phyloP scores from a whole-genome alignment of 1,140 invertebrate genomes.

The Probaryconus sp. region DNA sequence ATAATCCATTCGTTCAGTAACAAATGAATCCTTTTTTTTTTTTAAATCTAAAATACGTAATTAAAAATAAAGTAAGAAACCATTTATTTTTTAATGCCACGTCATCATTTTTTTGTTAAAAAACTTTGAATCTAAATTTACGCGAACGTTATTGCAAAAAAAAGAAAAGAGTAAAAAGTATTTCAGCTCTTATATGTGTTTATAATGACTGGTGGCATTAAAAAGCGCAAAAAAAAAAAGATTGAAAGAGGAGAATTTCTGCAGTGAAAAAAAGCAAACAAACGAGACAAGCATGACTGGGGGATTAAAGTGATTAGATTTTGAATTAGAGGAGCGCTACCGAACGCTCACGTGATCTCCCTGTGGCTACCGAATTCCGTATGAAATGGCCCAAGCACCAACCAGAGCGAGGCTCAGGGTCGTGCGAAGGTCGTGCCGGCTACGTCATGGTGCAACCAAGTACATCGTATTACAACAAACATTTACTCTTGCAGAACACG shows the following conservation, averaged over 20 bases:
- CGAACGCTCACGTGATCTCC: slow-evolving; percentile 69
- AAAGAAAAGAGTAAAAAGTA: too few relatives aligned
- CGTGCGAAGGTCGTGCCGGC: slow-evolving; percentile 49
- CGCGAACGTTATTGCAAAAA: too few relatives aligned
- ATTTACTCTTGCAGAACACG: slow-evolving; percentile 17
- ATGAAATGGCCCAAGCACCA: slow-evolving; percentile 60
- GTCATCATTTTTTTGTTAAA: too few relatives aligned
- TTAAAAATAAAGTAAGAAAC: too few relatives aligned
- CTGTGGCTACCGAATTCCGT: slow-evolving; percentile 74
- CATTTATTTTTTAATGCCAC: too few relatives aligned
- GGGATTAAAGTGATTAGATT: slow-evolving; percentile 73
- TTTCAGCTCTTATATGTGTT: too few relatives aligned
- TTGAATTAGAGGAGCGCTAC: slow-evolving; percentile 65
- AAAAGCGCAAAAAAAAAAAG: slow-evolving; percentile 10
- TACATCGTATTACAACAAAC: slow-evolving; percentile 10
- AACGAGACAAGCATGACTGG: slow-evolving; percentile 18
- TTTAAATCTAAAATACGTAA: too few relatives aligned
- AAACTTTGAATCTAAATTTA: too few relatives aligned
- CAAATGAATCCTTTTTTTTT: too few relatives aligned
- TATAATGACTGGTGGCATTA: too few relatives aligned
- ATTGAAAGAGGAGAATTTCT: slow-evolving; percentile 7
- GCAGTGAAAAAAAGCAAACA: slow-evolving; percentile 43
- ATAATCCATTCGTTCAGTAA: too few relatives aligned
- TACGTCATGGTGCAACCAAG: slow-evolving; percentile 7
- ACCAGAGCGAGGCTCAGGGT: slow-evolving; percentile 49